Conservation (phyloP, 2,113 vertebrate genomes). For the Corythoichthys intestinalis region DNA sequence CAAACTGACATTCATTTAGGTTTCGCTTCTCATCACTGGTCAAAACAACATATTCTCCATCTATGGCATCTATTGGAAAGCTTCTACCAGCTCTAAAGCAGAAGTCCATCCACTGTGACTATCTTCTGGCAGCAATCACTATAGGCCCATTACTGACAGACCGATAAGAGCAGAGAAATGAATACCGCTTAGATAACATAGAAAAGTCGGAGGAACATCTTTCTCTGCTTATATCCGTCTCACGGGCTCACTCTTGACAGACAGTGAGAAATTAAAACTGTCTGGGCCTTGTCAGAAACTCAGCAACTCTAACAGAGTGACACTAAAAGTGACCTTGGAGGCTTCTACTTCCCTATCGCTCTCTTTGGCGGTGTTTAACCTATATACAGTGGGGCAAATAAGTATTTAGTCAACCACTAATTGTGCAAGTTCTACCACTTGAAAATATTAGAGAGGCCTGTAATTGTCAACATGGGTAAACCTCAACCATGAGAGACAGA, state of each 20-base stretch:
- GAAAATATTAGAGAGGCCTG: no score
- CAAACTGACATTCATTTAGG: constrained; percentile 51
- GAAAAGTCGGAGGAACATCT: constrained; percentile 57
- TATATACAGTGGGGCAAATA: no score
- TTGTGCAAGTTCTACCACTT: no score
- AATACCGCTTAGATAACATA: constrained; percentile 55
- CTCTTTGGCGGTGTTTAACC: constrained; percentile 5
- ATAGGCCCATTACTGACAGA: constrained; percentile 65
- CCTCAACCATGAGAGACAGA: no score
- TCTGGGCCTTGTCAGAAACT: constrained; percentile 60
- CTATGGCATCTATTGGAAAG: constrained; percentile 44
- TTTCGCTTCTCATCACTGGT: constrained; percentile 41
- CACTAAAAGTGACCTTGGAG: constrained; percentile 59
- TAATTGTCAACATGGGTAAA: no score
- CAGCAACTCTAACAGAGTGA: constrained; percentile 55
- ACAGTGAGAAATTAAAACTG: constrained; percentile 62
- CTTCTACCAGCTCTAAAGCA: constrained; percentile 44
- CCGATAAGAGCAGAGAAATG: constrained; percentile 51
- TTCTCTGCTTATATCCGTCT: constrained; percentile 59
- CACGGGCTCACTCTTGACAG: constrained; percentile 53
- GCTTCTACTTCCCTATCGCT: constrained; percentile 16
- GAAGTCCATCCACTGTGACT: constrained; percentile 40
- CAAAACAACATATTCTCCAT: constrained; percentile 41
- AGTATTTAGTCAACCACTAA: no score
- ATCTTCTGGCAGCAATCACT: constrained; percentile 59